Evolutionary conservation across 1,140 invertebrate genomes (phyloP).

Genomic region (Euwallacea fornicatus): DNA sequence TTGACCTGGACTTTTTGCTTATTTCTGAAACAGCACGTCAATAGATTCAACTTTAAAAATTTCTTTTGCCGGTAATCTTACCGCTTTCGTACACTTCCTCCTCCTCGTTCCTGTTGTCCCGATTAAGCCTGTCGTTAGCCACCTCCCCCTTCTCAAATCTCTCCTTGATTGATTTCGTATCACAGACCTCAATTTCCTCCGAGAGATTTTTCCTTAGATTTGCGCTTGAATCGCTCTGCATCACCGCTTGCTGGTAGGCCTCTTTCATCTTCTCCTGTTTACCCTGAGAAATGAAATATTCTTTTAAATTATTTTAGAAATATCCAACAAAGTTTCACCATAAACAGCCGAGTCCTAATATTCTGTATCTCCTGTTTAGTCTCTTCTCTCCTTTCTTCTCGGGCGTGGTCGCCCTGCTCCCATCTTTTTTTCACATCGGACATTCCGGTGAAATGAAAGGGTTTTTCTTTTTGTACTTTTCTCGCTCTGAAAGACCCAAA

Average conservation of each 20-base stretch:
- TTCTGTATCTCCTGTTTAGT: constrained; percentile 86
- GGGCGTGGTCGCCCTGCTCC: constrained; percentile 66
- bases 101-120: constrained; percentile 60
- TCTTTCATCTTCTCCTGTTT: constrained; percentile 90
- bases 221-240: constrained; percentile 63
- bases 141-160: constrained; percentile 80
- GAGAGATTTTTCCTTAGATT: constrained; percentile 46
- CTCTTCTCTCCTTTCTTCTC: constrained; percentile 74
- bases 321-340: constrained; percentile 59
- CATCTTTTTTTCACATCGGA: constrained; percentile 79
- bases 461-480: constrained; percentile 64
- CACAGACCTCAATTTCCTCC: constrained; percentile 58
- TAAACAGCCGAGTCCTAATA: constrained; percentile 79
- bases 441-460: constrained; percentile 82
- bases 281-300: constrained; percentile 58
- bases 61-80: constrained; percentile 49
- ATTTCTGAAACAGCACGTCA: constrained; percentile 63
- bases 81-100: constrained; percentile 84
- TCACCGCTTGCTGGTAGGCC: constrained; percentile 86
- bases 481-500: constrained; percentile 45
- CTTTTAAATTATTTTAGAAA: not conserved
- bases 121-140: constrained; percentile 61
- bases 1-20: constrained; percentile 80
- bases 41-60: not conserved
- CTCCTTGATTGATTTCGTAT: constrained; percentile 74